Conservation (phyloP, 2,113 vertebrate genomes). For the Pimephales promelas region DNA sequence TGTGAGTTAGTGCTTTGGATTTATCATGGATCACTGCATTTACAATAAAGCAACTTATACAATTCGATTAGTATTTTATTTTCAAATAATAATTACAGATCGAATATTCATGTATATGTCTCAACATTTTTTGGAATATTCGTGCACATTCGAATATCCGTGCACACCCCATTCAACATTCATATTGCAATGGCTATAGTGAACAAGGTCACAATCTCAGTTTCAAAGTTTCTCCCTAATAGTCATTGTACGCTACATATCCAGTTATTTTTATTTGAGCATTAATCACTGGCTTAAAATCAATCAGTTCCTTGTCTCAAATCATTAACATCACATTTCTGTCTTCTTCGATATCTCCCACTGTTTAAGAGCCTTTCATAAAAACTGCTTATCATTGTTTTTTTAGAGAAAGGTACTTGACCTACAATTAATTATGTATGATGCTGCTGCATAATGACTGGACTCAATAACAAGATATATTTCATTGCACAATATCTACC, state of each 20-base stretch:
- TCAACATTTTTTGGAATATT: too few relatives aligned
- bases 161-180: slow-evolving; percentile 30
- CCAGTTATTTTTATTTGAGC: slow-evolving; percentile 19
- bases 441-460: slow-evolving; percentile 55
- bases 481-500: slow-evolving; percentile 62
- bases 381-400: slow-evolving; percentile 65
- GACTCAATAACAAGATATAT: slow-evolving; percentile 65
- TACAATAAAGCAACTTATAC: too few relatives aligned
- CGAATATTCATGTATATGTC: too few relatives aligned
- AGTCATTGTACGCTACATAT: background rate
- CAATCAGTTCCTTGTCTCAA: slow-evolving; percentile 51
- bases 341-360: slow-evolving; percentile 27
- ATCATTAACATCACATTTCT: slow-evolving; percentile 51
- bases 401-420: slow-evolving; percentile 60
- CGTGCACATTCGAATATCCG: too few relatives aligned
- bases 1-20: too few relatives aligned
- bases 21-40: too few relatives aligned
- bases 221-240: background rate
- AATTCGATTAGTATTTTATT: too few relatives aligned
- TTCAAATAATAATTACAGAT: too few relatives aligned
- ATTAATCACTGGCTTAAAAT: slow-evolving; percentile 43
- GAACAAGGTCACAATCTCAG: background rate
- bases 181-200: background rate
- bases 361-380: slow-evolving; percentile 62
- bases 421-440: slow-evolving; percentile 71